These are phyloP conservation scores for Molossus molossus DNA, from an alignment of 2,797 vertebrate genomes.

Conservation along the genomic window DNA sequence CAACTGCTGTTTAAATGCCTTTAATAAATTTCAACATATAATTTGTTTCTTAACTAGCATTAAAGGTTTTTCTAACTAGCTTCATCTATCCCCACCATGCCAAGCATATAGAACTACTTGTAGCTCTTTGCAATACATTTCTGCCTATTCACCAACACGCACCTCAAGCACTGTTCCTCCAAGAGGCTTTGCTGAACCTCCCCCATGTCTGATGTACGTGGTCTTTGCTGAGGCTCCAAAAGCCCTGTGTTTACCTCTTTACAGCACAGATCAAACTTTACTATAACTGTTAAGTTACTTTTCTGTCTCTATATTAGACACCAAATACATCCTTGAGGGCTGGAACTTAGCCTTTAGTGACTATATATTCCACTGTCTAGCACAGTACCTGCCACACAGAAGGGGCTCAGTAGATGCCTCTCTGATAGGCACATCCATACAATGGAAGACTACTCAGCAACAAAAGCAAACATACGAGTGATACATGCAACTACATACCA, in stretches of 20 bases:
- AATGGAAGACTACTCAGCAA: neutral
- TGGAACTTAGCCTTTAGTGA: neutral
- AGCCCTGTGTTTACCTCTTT: neutral
- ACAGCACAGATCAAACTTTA: neutral
- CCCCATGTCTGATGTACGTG: neutral
- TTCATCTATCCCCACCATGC: neutral
- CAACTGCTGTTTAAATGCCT: constrained; percentile 39
- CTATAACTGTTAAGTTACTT: constrained; percentile 11
- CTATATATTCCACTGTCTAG: neutral
- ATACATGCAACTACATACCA: neutral
- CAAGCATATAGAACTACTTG: neutral
- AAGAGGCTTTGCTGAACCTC: constrained; percentile 23
- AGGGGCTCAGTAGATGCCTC: neutral
- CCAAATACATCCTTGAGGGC: neutral
- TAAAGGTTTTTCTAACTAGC: neutral
- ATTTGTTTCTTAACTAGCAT: neutral
- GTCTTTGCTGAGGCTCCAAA: constrained; percentile 6
- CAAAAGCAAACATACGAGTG: neutral
- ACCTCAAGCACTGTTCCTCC: neutral
- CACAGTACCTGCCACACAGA: neutral
- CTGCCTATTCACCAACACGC: neutral
- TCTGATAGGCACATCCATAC: neutral
- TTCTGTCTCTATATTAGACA: neutral
- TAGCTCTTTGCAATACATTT: constrained; percentile 47
- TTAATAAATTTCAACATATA: constrained; percentile 7